Base-by-base conservation (phyloP, 2,888 invertebrate genomes). In the Phyllotreta striolata region DNA sequence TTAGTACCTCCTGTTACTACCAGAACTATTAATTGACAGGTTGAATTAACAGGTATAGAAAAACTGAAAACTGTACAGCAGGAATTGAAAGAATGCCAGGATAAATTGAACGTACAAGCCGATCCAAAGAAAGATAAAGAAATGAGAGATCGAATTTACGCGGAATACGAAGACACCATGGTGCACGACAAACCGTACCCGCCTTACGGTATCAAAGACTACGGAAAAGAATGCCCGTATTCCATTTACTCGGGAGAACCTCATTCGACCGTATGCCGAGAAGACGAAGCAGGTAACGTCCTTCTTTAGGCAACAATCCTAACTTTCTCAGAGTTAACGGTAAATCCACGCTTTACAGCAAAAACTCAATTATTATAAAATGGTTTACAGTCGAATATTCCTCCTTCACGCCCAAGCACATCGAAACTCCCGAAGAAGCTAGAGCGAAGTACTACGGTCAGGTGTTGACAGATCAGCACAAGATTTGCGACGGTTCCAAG, bases 341-440 rank as follows among this genome's bases (percentile, higher is more conserved):
- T 44, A 10, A 10, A 9, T 1, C 44, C 5, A 14, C 10, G 7
- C 14, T 7, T 4, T 8, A 44, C 3, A 2, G 14, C 12, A 8
- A 8, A 10, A 13, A 44, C 12, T 9, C 12, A 44, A 7, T 44
- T 44, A 10, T 9, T 7, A 6, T 13, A 44, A 6, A 44, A 44
- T 7, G 7, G 44, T 12, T 46, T 46, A 13, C 14, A 12, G 7
- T 8, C 1, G 13, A 46, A 46, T 46, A 46, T 46, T 12, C 72
- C 9, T 72, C 72, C 0, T 77, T 74, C 62, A 76, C 75, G 14
- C 80, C 80, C 9, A 79, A 80, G 69, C 81, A 80, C 59, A 73
- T 81, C 37, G 80, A 81, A 49, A 80, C 80, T 1, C 76, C 78
- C 4, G 79, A 81, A 73, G 81, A 82, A 71, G 77, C 75, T n/a